Base-by-base conservation (phyloP, 37 sponge, comb jelly and placozoan species). In the Cliona cf. orientalis region DNA sequence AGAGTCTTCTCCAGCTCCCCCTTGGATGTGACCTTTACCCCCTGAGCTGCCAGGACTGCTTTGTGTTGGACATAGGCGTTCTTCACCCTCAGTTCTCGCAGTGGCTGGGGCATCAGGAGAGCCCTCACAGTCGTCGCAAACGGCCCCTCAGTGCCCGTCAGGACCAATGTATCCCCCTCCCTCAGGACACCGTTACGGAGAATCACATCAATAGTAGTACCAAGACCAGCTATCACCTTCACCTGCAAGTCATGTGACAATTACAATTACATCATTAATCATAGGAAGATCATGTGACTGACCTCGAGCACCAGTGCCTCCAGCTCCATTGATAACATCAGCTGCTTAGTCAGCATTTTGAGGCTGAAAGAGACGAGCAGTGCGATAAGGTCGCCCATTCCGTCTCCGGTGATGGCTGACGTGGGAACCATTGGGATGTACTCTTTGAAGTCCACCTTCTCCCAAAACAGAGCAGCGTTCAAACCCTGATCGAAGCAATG, bases 321-420 rank as follows among this genome's bases (percentile, higher is more conserved):
- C 59, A 97, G 44, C 7, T 92, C 94, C 65, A 87, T 67, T 31
- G 91, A 90, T 46, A 86, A 88, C 85, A 86, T 79, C 46, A 99
- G 89, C 56, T 85, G 59, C 3, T 83, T 31, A 7, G 75, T 43
- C 9, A 97, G 75, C 37, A 75, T 57, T 55, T 76, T 92, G 77
- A 91, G 87, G 28, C 87, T 83, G 61, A 91, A 70, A 2, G 69
- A 64, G 46, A 87, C 89, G 46, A 95, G 45, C 78, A 93, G 84
- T 31, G 95, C 93, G 42, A 99, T 94, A 44, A 99, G 88, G 79
- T 99, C 99, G 0, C 97, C 99, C 95, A 99, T 99, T 23, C 99
- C 99, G 67, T 99, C 99, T 5, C 99, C 99, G 2, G 95, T 84
- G 22, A 94, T 91, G 69, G 97, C 99, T 44, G 99, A 99, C 39